Evolutionary conservation across 1,140 invertebrate genomes (phyloP), one percentile per base, ranked within the genome.

Genomic region (Atta texana): DNA sequence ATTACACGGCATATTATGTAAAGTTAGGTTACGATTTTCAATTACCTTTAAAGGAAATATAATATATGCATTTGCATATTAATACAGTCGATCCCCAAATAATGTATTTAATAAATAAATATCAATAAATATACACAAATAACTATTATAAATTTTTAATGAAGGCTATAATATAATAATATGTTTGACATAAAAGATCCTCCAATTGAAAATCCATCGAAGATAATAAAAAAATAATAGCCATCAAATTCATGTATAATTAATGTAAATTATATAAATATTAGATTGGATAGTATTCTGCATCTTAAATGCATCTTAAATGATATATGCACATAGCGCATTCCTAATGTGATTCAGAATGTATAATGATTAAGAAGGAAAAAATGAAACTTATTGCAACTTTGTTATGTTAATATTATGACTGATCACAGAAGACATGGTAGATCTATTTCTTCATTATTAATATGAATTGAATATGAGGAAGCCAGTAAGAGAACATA

Each of bases 11-110:
- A n/a, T 82, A 18, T 74, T 82, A 61, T 75, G 14, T 34, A 75
- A 59, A 72, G 31, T 82, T 51, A 74, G 16, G 12, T 80, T 18
- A 44, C 53, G 34, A 84, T 51, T 84, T 75, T 61, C n/a, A 84
- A 63, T 84, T 75, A 49, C 24, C 39, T 75, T 84, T 12, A 4
- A 80, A 7, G 18, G 31, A 34, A 66, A 61, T 8, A 84, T 75
- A 31, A 75, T 61, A 61, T 51, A 61, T 57, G 1, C n/a, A 61
- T 61, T 84, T 75, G 44, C 21, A 59, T 82, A 59, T 82, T 74
- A 82, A 82, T 31, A 44, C 18, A 24, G 34, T 16, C 10, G 68
- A 55, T 49, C 1, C 4, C 18, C 12, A 34, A 34, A 80, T 66
- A 78, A 78, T 78, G 24, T 34, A 24, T 49, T 82, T 55, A 12